Percentiles rank a stretch among this genome's conserved stretches.
Evolutionary conservation across 2,113 vertebrate genomes (phyloP).

Genomic region (Arothron firmamentum): DNA sequence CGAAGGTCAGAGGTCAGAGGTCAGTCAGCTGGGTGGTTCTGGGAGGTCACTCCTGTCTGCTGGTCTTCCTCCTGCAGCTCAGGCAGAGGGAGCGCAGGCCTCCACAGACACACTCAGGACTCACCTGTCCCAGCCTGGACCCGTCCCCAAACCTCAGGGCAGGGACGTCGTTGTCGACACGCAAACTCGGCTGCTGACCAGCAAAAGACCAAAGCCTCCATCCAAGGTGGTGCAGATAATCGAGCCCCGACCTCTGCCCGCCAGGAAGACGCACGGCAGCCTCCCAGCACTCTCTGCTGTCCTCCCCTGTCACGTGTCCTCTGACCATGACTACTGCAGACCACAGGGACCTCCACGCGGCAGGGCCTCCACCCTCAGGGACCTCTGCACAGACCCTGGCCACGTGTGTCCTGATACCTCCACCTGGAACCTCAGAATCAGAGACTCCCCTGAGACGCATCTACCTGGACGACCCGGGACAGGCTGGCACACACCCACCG

Average conservation of each 20-base stretch:
- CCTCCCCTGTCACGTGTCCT: not conserved
- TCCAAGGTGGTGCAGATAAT: conserved; percentile 70
- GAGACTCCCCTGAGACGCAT: not conserved
- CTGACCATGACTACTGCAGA: conserved; percentile 73
- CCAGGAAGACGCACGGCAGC: conserved; percentile 42
- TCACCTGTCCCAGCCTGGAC: not conserved
- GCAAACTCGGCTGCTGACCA: conserved; percentile 59
- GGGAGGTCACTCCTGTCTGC: not conserved
- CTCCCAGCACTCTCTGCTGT: conserved; percentile 10
- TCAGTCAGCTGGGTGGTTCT: not conserved
- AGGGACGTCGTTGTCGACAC: conserved; percentile 77
- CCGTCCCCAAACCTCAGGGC: conserved; percentile 47
- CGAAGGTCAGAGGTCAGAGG: conserved; percentile 81
- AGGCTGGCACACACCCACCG: not conserved
- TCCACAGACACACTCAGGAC: not conserved
- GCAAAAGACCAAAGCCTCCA: conserved; percentile 23
- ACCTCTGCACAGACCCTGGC: not conserved
- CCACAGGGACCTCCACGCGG: conserved; percentile 2
- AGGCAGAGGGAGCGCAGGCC: conserved; percentile 67
- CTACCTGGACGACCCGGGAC: not conserved
- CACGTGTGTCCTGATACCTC: too few relatives aligned
- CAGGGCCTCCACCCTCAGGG: conserved; percentile 11
- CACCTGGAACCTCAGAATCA: not conserved
- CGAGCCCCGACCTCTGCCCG: conserved; percentile 74
- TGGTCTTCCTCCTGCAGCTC: conserved; percentile 75